phyloP scores from a whole-genome alignment of 92 coral and sea anemone genomes.

The Diadumene lineata region DNA sequence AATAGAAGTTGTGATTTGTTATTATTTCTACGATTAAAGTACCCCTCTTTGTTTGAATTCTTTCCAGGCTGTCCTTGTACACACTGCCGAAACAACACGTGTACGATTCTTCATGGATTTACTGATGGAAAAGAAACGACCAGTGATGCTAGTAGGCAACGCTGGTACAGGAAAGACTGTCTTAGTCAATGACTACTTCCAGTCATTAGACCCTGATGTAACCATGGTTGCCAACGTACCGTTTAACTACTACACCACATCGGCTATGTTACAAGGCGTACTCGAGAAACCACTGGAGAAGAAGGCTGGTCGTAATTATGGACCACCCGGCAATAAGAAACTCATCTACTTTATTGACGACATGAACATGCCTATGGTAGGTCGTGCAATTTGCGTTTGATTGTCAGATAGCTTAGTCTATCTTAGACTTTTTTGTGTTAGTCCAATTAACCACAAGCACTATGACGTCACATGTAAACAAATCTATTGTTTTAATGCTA shows the following conservation, averaged over 20 bases:
- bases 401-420: neutral
- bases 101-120: slow-evolving; percentile 99
- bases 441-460: too few relatives aligned
- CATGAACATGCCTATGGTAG: slow-evolving; percentile 99
- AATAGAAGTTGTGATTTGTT: too few relatives aligned
- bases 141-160: slow-evolving; percentile 97
- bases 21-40: too few relatives aligned
- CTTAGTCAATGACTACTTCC: slow-evolving; percentile 92
- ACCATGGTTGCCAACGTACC: slow-evolving; percentile 94
- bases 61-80: slow-evolving; percentile 93
- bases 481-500: too few relatives aligned
- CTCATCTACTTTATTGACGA: slow-evolving; percentile 96
- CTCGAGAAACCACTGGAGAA: slow-evolving; percentile 96
- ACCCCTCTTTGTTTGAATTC: neutral
- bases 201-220: slow-evolving; percentile 89
- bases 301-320: slow-evolving; percentile 98
- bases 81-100: slow-evolving; percentile 97
- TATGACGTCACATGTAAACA: too few relatives aligned
- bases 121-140: slow-evolving; percentile 95
- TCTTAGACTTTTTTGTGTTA: too few relatives aligned
- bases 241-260: slow-evolving; percentile 98
- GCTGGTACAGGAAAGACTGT: slow-evolving; percentile 99
- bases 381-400: slow-evolving; percentile 12
- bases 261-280: slow-evolving; percentile 96
- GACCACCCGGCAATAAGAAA: slow-evolving; percentile 96